Conservation (phyloP, 2,797 vertebrate species). For the Capromys pilorides region DNA sequence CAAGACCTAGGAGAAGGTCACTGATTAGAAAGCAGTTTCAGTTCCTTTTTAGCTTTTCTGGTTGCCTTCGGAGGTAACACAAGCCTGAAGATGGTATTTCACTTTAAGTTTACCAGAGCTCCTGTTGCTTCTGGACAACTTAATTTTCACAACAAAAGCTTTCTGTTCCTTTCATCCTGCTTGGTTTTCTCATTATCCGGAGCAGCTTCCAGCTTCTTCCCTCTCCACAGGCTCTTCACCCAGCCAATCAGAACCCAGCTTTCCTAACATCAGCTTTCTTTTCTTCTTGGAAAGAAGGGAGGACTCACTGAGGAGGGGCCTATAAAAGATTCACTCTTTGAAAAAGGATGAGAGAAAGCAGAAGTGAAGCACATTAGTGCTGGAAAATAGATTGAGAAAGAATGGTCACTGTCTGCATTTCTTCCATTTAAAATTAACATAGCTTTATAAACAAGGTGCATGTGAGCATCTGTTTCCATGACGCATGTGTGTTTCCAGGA, state of each 20-base stretch:
- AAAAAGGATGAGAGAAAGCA: constrained; percentile 55
- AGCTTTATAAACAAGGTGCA: background rate
- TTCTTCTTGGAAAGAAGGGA: constrained; percentile 63
- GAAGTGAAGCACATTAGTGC: constrained; percentile 51
- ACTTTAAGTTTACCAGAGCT: constrained; percentile 80
- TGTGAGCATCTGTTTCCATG: background rate
- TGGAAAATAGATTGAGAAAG: background rate
- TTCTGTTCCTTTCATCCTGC: constrained; percentile 71
- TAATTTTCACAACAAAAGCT: constrained; percentile 78
- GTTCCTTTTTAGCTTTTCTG: constrained; percentile 81
- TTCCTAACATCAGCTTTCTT: constrained; percentile 61
- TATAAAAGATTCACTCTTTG: background rate
- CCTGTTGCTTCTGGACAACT: constrained; percentile 81
- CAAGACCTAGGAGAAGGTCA: constrained; percentile 80
- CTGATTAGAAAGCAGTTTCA: constrained; percentile 79
- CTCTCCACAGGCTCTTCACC: constrained; percentile 52
- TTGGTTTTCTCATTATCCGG: constrained; percentile 78
- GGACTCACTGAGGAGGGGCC: background rate
- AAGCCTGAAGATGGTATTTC: constrained; percentile 82
- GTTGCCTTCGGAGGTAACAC: constrained; percentile 82
- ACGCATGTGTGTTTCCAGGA: background rate
- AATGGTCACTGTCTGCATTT: background rate
- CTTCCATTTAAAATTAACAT: constrained; percentile 26
- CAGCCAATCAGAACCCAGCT: constrained; percentile 67
- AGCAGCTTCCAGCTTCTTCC: constrained; percentile 68